Evolutionary conservation across 2,113 vertebrate genomes (phyloP), one percentile per base, ranked within the genome.

Genomic region (Rynchops niger): DNA sequence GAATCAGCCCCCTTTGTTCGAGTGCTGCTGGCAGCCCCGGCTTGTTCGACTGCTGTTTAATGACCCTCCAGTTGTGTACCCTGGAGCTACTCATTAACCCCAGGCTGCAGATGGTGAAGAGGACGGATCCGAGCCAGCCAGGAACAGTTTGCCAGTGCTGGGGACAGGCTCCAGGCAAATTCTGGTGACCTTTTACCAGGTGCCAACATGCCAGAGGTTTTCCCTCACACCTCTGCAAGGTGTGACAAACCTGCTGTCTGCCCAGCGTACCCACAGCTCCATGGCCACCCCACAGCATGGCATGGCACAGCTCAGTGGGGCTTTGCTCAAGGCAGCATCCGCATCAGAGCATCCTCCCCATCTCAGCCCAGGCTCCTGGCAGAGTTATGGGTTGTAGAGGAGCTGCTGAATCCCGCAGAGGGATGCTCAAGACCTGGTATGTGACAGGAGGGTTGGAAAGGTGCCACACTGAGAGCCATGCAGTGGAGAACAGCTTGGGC

Each of bases 41-140:
- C 95, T 95, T 97, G 97, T 97, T 97, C 97, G 8, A 96, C 95
- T 96, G 97, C 95, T 97, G 96, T 96, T 98, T 98, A 98, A 97
- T 98, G 96, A 88, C 97, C 96, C 97, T 97, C 94, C 89, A 94
- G 93, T 93, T 98, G 97, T 97, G 97, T 97, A 97, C 93, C 90
- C 88, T 92, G 77, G 78, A 96, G 97, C 96, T 98, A 98, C 78
- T 97, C 88, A 98, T 98, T 98, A 98, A 97, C 97, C 94, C 85
- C n/a, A 4, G 82, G 87, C 94, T 93, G 93, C 97, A 97, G 97
- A 97, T 97, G 97, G 97, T 76, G 94, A 94, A 50, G 90, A 94
- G 91, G 81, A 85, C 11, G 45, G 88, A 92, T 53, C 45, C 4
- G 15, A 71, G 80, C 56, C 94, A 88, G 94, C 69, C 21, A 34